phyloP scores from a whole-genome alignment of 2,797 vertebrate species.

The Siniperca undulata region DNA sequence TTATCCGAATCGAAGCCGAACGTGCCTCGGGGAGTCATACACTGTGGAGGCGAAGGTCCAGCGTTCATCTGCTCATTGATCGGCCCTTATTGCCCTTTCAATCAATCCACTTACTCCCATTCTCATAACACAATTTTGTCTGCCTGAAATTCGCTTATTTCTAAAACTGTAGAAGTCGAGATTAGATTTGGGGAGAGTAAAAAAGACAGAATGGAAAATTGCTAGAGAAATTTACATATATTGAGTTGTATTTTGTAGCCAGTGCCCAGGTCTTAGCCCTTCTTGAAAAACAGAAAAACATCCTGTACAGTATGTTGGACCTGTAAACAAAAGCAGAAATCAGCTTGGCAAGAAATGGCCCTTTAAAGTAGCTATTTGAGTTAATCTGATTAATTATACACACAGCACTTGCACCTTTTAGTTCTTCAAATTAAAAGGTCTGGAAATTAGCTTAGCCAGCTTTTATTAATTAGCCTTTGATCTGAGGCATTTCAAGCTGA shows the following conservation, averaged over 20 bases:
- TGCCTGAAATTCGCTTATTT: constrained; percentile 62
- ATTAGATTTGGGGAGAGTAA: constrained; percentile 50
- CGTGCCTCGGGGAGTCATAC: constrained; percentile 43
- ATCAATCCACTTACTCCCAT: constrained; percentile 50
- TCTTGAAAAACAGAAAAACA: constrained; percentile 11
- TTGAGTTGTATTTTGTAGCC: constrained; percentile 29
- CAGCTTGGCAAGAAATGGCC: not conserved
- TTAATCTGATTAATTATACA: constrained; percentile 46
- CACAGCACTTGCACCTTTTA: constrained; percentile 31
- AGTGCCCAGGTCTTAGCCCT: not conserved
- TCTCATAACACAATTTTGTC: constrained; percentile 57
- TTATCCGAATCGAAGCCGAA: constrained; percentile 40
- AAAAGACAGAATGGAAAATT: constrained; percentile 44
- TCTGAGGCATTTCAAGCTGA: constrained; percentile 44
- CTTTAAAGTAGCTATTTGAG: constrained; percentile 27
- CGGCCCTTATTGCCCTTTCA: constrained; percentile 56
- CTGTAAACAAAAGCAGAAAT: constrained; percentile 43
- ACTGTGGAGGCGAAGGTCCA: constrained; percentile 39
- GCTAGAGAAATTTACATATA: constrained; percentile 37
- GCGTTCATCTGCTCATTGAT: constrained; percentile 59
- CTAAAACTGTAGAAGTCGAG: constrained; percentile 34
- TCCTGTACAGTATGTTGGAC: not conserved
- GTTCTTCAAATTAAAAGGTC: constrained; percentile 30
- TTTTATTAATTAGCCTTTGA: constrained; percentile 62
- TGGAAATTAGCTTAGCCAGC: constrained; percentile 30